phyloP scores from a whole-genome alignment of 2,888 invertebrate genomes.

The Proisotoma minuta region DNA sequence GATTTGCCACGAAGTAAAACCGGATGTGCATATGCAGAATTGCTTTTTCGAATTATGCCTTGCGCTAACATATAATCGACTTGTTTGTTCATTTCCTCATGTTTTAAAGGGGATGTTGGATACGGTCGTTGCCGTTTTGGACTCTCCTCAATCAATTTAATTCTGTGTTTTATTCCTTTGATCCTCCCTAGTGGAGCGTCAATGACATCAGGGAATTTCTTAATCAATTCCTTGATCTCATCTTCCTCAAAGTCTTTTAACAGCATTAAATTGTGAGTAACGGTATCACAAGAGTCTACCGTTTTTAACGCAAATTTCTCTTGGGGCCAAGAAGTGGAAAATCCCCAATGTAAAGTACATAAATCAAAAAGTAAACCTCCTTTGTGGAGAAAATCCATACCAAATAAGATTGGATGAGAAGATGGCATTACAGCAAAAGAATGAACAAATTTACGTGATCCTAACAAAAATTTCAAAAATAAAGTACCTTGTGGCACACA shows the following conservation, averaged over 20 bases:
- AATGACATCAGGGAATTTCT: neutral
- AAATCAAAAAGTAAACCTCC: neutral
- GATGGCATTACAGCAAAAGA: neutral
- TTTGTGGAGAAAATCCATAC: neutral
- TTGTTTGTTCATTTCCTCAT: neutral
- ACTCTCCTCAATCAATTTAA: neutral
- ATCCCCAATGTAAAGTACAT: neutral
- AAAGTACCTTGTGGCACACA: neutral
- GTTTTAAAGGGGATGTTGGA: conserved; percentile 6
- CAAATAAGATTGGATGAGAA: neutral
- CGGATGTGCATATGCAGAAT: conserved; percentile 14
- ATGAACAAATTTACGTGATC: neutral
- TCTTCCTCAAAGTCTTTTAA: neutral
- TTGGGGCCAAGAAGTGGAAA: neutral
- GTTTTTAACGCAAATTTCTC: neutral
- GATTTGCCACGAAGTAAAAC: conserved; percentile 7
- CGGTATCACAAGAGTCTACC: neutral
- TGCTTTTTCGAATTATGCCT: neutral
- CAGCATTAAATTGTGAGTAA: neutral
- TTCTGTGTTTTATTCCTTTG: conserved; percentile 8
- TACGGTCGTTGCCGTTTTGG: conserved; percentile 12
- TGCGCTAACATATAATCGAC: conserved; percentile 10
- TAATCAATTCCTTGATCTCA: neutral
- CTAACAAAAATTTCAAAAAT: neutral
- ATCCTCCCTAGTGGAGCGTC: conserved; percentile 5